Conservation (phyloP, 2,797 vertebrate species). For the Acipenser oxyrinchus region DNA sequence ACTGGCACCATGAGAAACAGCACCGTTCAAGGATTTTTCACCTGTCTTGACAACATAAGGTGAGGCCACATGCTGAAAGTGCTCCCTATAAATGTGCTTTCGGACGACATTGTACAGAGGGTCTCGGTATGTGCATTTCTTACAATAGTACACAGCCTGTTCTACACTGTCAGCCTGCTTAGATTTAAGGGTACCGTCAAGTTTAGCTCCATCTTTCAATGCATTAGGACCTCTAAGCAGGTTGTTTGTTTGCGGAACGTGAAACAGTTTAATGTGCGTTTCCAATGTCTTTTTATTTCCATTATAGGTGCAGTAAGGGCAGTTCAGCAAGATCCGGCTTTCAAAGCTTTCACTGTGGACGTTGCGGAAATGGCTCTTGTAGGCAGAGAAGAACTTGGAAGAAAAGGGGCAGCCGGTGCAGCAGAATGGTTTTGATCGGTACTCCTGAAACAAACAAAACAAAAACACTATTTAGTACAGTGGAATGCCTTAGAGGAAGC, state of each 20-base stretch:
- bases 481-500: no score
- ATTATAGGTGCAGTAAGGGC: conserved; percentile 98
- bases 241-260: conserved; percentile 81
- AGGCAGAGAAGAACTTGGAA: conserved; percentile 98
- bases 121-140: conserved; percentile 99
- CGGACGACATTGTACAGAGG: conserved; percentile 96
- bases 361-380: conserved; percentile 98
- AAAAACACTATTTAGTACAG: background rate
- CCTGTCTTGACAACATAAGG: conserved; percentile 88
- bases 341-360: conserved; percentile 98
- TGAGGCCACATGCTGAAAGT: conserved; percentile 95
- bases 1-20: conserved; percentile 55
- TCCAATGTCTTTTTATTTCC: conserved; percentile 98
- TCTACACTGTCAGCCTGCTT: conserved; percentile 84
- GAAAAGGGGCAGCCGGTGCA: conserved; percentile 95
- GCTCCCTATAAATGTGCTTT: conserved; percentile 99
- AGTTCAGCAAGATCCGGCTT: conserved; percentile 96
- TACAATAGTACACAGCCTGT: conserved; percentile 99
- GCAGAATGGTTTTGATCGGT: conserved; percentile 97
- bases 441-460: conserved; percentile 63
- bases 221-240: conserved; percentile 66
- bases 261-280: conserved; percentile 97
- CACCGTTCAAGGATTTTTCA: conserved; percentile 76
- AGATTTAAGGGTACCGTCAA: conserved; percentile 73
- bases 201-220: conserved; percentile 78